Conservation (phyloP, 2,888 invertebrate species). For the Ennomos quercinarius region DNA sequence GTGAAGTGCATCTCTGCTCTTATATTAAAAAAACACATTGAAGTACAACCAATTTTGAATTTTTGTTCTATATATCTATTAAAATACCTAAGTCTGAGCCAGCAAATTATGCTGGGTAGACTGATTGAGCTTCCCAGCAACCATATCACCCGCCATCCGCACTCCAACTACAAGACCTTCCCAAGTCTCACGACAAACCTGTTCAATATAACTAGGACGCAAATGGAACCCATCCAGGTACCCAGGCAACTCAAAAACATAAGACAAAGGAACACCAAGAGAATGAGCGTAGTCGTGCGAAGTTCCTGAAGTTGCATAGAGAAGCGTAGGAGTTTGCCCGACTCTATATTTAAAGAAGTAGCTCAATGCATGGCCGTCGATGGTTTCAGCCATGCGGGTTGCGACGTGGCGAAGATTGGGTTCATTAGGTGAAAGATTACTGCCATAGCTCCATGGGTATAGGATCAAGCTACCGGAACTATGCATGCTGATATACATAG, state of each 20-base stretch:
- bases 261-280: conserved; percentile 83
- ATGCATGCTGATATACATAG: conserved; percentile 90
- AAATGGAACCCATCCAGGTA: conserved; percentile 86
- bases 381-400: conserved; percentile 68
- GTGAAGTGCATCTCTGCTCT: no score
- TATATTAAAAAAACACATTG: no score
- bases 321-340: conserved; percentile 80
- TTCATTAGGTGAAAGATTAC: conserved; percentile 76
- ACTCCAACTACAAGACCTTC: conserved; percentile 81
- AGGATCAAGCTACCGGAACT: conserved; percentile 89
- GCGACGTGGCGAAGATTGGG: conserved; percentile 75
- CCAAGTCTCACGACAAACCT: conserved; percentile 86
- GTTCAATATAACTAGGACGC: conserved; percentile 80
- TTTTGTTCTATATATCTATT: no score
- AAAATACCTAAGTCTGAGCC: no score
- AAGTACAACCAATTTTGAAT: no score
- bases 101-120: conserved; percentile 4
- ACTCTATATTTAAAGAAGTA: conserved; percentile 77
- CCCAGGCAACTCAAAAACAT: conserved; percentile 88
- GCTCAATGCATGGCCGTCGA: conserved; percentile 56
- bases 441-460: conserved; percentile 89
- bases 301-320: conserved; percentile 86
- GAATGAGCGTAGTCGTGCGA: conserved; percentile 88
- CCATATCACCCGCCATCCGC: conserved; percentile 57
- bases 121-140: conserved; percentile 17